phyloP scores from a whole-genome alignment of 2,797 vertebrate species.

The Monodelphis domestica region DNA sequence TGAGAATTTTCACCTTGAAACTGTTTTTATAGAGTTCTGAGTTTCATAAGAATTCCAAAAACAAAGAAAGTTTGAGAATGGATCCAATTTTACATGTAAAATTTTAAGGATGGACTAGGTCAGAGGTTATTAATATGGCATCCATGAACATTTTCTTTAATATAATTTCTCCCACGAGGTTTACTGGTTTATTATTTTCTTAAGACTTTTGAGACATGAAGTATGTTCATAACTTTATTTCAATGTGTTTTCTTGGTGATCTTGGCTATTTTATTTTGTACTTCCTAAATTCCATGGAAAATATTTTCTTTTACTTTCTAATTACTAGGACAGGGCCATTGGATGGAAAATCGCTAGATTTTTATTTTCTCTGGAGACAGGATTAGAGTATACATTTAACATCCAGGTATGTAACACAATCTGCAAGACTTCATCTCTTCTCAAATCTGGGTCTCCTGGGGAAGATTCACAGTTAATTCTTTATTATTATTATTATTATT shows the following conservation, averaged over 20 bases:
- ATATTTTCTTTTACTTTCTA: not conserved
- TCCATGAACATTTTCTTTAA: too few species aligned
- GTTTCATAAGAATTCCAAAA: not conserved
- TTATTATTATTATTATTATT: too few species aligned
- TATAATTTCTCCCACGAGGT: too few species aligned
- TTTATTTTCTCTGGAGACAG: not conserved
- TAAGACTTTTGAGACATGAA: too few species aligned
- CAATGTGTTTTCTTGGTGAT: too few species aligned
- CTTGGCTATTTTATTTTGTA: too few species aligned
- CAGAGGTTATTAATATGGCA: too few species aligned
- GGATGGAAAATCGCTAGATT: not conserved
- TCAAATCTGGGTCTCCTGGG: slow-evolving; percentile 32
- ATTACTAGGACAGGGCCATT: not conserved
- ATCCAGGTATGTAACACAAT: not conserved
- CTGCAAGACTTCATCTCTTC: slow-evolving; percentile 59
- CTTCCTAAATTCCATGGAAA: not conserved
- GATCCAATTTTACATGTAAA: too few species aligned
- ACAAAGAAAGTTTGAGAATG: not conserved
- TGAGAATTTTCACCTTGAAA: not conserved
- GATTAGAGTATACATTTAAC: not conserved
- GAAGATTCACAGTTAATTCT: slow-evolving; percentile 1
- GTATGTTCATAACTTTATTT: too few species aligned
- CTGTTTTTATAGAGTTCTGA: not conserved
- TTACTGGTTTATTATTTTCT: too few species aligned
- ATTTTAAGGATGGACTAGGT: too few species aligned